Evolutionary conservation across 2,888 invertebrate genomes (phyloP).

Genomic region (Zonitis immaculata): DNA sequence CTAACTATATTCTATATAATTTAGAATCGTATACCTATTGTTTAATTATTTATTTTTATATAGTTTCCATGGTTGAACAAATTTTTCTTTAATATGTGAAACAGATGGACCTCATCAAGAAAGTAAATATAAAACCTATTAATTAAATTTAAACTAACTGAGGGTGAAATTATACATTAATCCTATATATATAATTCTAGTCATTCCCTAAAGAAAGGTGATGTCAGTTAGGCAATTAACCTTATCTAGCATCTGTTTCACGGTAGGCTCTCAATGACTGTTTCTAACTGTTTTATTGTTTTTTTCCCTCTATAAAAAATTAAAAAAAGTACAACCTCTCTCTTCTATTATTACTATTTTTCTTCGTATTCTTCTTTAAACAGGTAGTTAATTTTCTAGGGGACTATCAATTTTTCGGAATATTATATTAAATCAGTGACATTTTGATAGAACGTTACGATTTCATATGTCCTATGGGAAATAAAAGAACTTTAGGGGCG

Average conservation of each 20-base stretch:
- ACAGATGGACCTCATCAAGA: conserved; percentile 27
- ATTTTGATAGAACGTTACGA: conserved; percentile 35
- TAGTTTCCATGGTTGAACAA: no score
- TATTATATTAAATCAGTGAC: conserved; percentile 28
- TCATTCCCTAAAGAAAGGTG: conserved; percentile 29
- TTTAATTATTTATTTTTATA: no score
- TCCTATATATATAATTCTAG: conserved; percentile 26
- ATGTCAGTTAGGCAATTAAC: conserved; percentile 34
- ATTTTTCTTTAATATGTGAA: no score
- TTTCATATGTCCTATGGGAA: conserved; percentile 31
- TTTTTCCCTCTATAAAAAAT: no score
- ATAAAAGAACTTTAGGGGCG: conserved; percentile 24
- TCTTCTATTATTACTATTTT: not conserved
- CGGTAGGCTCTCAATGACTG: conserved; percentile 10
- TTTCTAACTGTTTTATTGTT: conserved; percentile 20
- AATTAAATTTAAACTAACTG: conserved; percentile 28
- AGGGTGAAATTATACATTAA: conserved; percentile 28
- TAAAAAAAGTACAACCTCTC: no score
- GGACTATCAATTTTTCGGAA: conserved; percentile 22
- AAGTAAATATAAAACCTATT: conserved; percentile 33
- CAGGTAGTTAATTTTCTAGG: conserved; percentile 23
- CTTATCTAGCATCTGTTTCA: conserved; percentile 35
- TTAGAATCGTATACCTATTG: no score
- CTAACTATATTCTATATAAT: no score
- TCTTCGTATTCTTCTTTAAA: conserved; percentile 9